A percentile compares a stretch with the other conserved stretches of the same genome.
Evolutionary conservation across 2,113 vertebrate genomes (phyloP).

Genomic region (Scatophagus argus): DNA sequence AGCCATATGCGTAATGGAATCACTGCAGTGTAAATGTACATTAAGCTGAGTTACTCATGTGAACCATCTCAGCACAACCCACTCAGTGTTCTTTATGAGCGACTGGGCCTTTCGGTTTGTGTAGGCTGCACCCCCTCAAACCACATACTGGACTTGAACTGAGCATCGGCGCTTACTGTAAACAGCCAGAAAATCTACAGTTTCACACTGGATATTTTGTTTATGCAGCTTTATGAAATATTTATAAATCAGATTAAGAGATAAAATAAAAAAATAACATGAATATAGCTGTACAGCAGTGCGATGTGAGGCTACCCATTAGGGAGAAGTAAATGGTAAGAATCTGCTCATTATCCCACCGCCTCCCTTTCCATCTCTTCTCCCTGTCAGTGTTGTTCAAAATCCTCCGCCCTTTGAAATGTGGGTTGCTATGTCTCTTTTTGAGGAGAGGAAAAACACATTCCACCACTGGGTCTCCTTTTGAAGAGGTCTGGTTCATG

Average conservation of each 20-base stretch:
- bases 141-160: not conserved
- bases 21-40: not conserved
- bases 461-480: slow-evolving; percentile 10
- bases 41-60: too few species aligned
- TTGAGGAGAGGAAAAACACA: slow-evolving; percentile 32
- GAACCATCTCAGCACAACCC: not conserved
- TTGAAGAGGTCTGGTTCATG: slow-evolving; percentile 40
- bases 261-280: not conserved
- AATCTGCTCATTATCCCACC: slow-evolving; percentile 40
- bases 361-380: slow-evolving; percentile 14
- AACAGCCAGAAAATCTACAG: not conserved
- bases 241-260: slow-evolving; percentile 5
- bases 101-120: not conserved
- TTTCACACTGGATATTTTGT: not conserved
- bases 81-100: not conserved
- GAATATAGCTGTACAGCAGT: slow-evolving; percentile 7
- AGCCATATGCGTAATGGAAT: not conserved
- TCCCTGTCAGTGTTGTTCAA: slow-evolving; percentile 26
- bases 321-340: slow-evolving; percentile 41
- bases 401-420: slow-evolving; percentile 48
- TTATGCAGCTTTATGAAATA: slow-evolving; percentile 26
- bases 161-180: not conserved
- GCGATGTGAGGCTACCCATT: slow-evolving; percentile 17
- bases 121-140: not conserved
- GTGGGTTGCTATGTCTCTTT: slow-evolving; percentile 24